These are phyloP conservation scores for Sternarchorhynchus goeldii DNA, from an alignment of 2,797 vertebrate species.

Conservation along the genomic window DNA sequence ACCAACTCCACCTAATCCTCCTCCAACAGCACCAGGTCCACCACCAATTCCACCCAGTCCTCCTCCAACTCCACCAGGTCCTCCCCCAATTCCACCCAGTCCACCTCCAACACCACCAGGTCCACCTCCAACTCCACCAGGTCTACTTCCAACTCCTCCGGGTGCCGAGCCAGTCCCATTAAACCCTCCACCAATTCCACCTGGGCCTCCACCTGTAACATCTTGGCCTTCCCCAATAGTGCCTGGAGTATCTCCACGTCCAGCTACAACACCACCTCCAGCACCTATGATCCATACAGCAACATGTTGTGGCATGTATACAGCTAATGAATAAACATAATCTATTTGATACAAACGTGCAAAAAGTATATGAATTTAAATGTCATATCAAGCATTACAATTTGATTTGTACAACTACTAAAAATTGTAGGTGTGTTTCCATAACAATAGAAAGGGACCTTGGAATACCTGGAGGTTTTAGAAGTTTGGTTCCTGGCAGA, in stretches of 20 bases:
- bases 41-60: conserved; percentile 23
- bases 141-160: conserved; percentile 6
- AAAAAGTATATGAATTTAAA: not conserved
- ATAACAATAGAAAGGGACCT: not conserved
- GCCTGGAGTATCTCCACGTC: conserved; percentile 55
- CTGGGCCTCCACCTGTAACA: not conserved
- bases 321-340: not conserved
- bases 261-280: conserved; percentile 53
- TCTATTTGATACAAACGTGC: no score
- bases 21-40: conserved; percentile 16
- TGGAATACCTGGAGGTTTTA: conserved; percentile 57
- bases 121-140: conserved; percentile 11
- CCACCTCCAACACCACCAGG: conserved; percentile 22
- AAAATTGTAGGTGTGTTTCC: no score
- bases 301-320: not conserved
- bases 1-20: conserved; percentile 19
- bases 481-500: conserved; percentile 53
- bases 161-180: not conserved
- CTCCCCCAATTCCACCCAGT: conserved; percentile 14
- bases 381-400: not conserved
- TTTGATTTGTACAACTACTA: no score
- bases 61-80: not conserved
- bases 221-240: conserved; percentile 32
- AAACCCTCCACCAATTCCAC: conserved; percentile 1
- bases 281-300: conserved; percentile 17